Evolutionary conservation across 2,888 invertebrate genomes (phyloP).

Genomic region (Erebia ligea): DNA sequence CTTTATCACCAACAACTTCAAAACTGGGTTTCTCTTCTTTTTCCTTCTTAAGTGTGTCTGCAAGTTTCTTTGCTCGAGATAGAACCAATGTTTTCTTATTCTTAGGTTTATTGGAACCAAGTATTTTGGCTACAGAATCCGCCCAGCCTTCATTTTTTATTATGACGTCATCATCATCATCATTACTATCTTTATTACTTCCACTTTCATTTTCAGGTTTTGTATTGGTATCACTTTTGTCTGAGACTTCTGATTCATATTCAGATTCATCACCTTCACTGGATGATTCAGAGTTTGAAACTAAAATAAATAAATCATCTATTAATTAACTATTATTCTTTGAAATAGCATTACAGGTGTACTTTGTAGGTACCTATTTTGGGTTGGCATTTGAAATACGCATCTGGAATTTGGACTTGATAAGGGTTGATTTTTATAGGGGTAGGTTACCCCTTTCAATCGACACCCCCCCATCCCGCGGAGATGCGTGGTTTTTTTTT

Average conservation of each 20-base stretch:
- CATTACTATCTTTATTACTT: constrained; percentile 45
- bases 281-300: constrained; percentile 62
- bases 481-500: too few species aligned
- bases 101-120: constrained; percentile 89
- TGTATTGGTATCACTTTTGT: constrained; percentile 39
- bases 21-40: constrained; percentile 82
- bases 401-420: too few species aligned
- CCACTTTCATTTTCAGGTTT: constrained; percentile 33
- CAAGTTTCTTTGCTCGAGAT: constrained; percentile 90
- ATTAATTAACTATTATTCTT: background rate
- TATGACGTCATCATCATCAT: constrained; percentile 48
- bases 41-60: constrained; percentile 74
- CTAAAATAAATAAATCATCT: constrained; percentile 43
- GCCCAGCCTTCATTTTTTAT: constrained; percentile 89
- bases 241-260: constrained; percentile 52
- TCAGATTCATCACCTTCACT: constrained; percentile 61
- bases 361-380: too few species aligned
- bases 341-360: background rate
- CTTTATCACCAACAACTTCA: constrained; percentile 85
- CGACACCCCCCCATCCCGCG: too few species aligned
- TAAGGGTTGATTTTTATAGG: too few species aligned
- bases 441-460: too few species aligned
- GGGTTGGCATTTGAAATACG: too few species aligned
- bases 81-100: constrained; percentile 89
- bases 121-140: constrained; percentile 91